Base-by-base conservation (phyloP, 2,113 vertebrate genomes). In the Pardalotus punctatus region DNA sequence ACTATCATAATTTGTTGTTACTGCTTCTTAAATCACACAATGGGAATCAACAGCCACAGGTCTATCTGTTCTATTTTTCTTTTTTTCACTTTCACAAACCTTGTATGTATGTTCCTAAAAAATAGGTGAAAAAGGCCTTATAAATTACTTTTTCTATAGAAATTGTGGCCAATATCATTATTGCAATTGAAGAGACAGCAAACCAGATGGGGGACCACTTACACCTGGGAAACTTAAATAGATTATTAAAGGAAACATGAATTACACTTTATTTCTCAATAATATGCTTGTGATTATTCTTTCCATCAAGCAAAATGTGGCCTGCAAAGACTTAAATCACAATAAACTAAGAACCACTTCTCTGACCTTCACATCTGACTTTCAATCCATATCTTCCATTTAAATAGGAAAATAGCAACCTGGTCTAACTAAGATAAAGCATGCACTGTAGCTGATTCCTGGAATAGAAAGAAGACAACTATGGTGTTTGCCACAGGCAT, bases 311-410 rank as follows among this genome's bases (percentile, higher is more conserved):
- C 10, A 69, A 90, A 83, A 92, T 48, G 5, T 72, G 35, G 5
- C 36, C 28, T 10, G 20, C 33, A 36, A 84, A 91, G 28, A 60
- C 85, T 93, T 91, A 95, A 93, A 81, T 81, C 88, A 73, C 35
- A 60, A 51, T 50, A 88, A 90, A 78, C 73, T 56, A 83, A 90
- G 85, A 97, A 62, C 67, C 12, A 29, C 88, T 96, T 92, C 58
- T 70, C 31, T 97, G 98, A 97, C 98, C 97, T 97, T 97, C 96
- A 96, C 77, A 95, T 88, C 71, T 95, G 96, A 97, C 97, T 97
- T 98, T 97, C 95, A 98, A 93, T 96, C 81, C 11, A 12, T 94
- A 97, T 91, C 96, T 97, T 71, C 93, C 96, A 96, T 97, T 98
- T 97, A 97, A 97, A 97, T 91, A 97, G 95, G 92, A 97, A 97